These are phyloP conservation scores for Unio delphinus DNA, from an alignment of 2,888 invertebrate species.

Conservation along the genomic window DNA sequence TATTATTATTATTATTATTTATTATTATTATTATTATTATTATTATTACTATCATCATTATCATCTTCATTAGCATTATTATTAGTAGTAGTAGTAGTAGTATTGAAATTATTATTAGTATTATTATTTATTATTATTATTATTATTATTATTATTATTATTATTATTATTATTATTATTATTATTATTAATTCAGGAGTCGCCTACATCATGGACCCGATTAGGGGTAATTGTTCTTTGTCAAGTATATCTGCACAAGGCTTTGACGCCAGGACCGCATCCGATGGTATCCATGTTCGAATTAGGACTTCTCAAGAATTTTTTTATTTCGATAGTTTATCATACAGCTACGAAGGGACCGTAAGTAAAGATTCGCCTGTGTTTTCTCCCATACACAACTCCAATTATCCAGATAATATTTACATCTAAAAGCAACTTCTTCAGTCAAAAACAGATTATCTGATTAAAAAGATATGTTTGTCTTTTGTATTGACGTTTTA, in stretches of 20 bases:
- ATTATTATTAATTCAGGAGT: constrained; percentile 35
- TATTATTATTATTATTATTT: too few relatives aligned
- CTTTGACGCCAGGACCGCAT: constrained; percentile 37
- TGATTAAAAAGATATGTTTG: too few relatives aligned
- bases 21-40: too few relatives aligned
- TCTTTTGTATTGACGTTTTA: too few relatives aligned
- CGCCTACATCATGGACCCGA: constrained; percentile 42
- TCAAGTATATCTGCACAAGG: constrained; percentile 25
- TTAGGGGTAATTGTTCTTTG: constrained; percentile 41
- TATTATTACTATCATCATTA: too few relatives aligned
- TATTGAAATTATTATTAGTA: too few relatives aligned
- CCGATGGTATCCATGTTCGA: constrained; percentile 30
- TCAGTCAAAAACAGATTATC: neutral
- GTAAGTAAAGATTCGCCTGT: constrained; percentile 21
- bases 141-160: too few relatives aligned
- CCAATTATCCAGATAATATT: neutral
- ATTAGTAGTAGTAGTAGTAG: too few relatives aligned
- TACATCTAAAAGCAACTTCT: too few relatives aligned
- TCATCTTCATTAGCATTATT: too few relatives aligned
- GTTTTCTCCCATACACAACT: neutral
- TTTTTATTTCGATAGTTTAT: constrained; percentile 44
- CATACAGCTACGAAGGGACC: constrained; percentile 46
- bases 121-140: too few relatives aligned
- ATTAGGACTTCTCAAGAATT: constrained; percentile 46
- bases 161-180: neutral